Evolutionary conservation across 1,140 invertebrate genomes (phyloP).

Genomic region (Colletes latitarsis): DNA sequence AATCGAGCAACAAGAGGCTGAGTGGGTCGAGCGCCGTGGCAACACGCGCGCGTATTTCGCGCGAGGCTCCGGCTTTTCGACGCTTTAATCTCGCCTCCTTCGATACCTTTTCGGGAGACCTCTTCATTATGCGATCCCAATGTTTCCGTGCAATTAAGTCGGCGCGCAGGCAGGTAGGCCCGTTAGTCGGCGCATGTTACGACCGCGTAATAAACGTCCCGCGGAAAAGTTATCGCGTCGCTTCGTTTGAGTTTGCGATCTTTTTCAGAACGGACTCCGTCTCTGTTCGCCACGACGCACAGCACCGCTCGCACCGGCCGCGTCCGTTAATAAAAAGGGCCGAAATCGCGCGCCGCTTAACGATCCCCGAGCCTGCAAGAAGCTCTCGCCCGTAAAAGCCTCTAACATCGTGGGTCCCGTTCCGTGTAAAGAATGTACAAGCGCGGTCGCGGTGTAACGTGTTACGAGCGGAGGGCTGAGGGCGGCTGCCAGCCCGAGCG

Average conservation of each 20-base stretch:
- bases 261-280: slow-evolving; percentile 16
- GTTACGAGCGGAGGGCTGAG: too few species aligned
- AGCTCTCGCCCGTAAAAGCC: slow-evolving; percentile 63
- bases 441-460: slow-evolving; percentile 8
- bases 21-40: not conserved
- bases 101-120: slow-evolving; percentile 44
- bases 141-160: slow-evolving; percentile 66
- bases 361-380: slow-evolving; percentile 58
- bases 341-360: slow-evolving; percentile 59
- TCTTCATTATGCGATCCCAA: slow-evolving; percentile 59
- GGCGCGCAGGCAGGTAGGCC: slow-evolving; percentile 36
- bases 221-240: slow-evolving; percentile 66
- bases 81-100: slow-evolving; percentile 3
- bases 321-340: slow-evolving; percentile 46
- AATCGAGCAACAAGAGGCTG: slow-evolving; percentile 4
- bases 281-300: not conserved
- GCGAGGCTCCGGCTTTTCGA: not conserved
- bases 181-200: slow-evolving; percentile 52
- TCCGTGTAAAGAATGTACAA: slow-evolving; percentile 36
- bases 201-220: slow-evolving; percentile 63
- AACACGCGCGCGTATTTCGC: slow-evolving; percentile 3
- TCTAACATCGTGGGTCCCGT: slow-evolving; percentile 46
- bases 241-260: slow-evolving; percentile 60
- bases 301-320: not conserved
- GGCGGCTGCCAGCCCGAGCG: too few species aligned